Conservation (phyloP, 2,113 vertebrate genomes). For the Cochlearius cochlearius region DNA sequence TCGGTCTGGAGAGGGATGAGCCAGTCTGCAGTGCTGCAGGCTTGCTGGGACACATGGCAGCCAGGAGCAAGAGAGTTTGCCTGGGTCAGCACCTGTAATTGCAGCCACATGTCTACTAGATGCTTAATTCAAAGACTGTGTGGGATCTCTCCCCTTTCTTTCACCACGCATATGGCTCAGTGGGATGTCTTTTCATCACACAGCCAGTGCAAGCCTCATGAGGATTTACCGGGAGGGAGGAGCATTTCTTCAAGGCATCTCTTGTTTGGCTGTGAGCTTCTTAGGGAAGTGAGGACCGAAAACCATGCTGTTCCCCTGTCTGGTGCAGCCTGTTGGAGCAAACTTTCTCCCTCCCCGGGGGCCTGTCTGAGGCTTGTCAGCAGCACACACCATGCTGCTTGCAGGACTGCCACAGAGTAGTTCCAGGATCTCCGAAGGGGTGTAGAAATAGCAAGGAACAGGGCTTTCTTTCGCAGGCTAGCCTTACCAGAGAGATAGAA, state of each 20-base stretch:
- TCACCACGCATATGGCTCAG: fast-evolving
- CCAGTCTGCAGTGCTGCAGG: fast-evolving
- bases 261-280: not conserved
- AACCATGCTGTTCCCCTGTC: not conserved
- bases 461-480: not conserved
- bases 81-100: conserved; percentile 30
- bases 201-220: not conserved
- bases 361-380: not conserved
- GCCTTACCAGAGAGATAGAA: not conserved
- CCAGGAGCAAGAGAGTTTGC: not conserved
- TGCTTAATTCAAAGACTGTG: not conserved
- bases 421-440: not conserved
- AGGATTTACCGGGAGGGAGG: not conserved
- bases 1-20: fast-evolving
- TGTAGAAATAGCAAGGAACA: not conserved
- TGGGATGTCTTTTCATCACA: not conserved
- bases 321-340: not conserved
- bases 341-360: not conserved
- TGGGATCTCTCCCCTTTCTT: not conserved
- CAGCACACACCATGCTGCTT: not conserved
- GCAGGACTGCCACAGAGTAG: not conserved
- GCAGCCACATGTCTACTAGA: conserved; percentile 4
- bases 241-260: not conserved
- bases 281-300: not conserved
- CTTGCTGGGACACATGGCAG: not conserved